Evolutionary conservation across 2,113 vertebrate genomes (phyloP), one percentile per base, ranked within the genome.

Genomic region (Nanorana parkeri): DNA sequence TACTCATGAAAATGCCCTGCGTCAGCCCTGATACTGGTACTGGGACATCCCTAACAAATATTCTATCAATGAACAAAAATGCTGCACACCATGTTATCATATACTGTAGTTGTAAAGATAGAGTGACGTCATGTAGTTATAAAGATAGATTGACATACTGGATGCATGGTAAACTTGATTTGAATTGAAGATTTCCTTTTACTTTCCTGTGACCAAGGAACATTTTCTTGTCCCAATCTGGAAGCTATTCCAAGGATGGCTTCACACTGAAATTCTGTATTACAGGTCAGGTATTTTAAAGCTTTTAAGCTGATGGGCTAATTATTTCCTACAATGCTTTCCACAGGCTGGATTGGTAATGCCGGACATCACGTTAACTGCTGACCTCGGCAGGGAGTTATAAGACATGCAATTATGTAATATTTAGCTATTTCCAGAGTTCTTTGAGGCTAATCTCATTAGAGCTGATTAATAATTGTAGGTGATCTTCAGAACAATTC

Each of bases 151-250:
- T n/a, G n/a, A n/a, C n/a, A n/a, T n/a, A n/a, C n/a, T n/a, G n/a
- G n/a, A n/a, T n/a, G n/a, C n/a, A n/a, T n/a, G n/a, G n/a, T n/a
- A n/a, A n/a, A n/a, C 16, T 58, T 58, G 55, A 58, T 58, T 7
- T 58, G 4, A 58, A 58, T 58, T 58, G 15, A 7, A 36, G n/a
- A n/a, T n/a, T n/a, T n/a, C 32, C 6, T 36, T 63, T 71, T 16
- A 28, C 28, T 36, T 68, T 60, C 68, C 21, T 4, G 69, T 81
- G 80, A 74, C 80, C 65, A 61, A 73, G 58, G 55, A 72, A 61
- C 58, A 81, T 65, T 24, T 74, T 68, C 47, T 64, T 73, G 41
- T 81, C 79, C n/a, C 65, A 36, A 52, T 21, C 56, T 23, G 17
- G 15, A 75, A 32, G 66, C 47, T 47, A 29, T 82, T 21, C 61